Evolutionary conservation across 2,113 vertebrate species (phyloP).

Genomic region (Propithecus coquereli): DNA sequence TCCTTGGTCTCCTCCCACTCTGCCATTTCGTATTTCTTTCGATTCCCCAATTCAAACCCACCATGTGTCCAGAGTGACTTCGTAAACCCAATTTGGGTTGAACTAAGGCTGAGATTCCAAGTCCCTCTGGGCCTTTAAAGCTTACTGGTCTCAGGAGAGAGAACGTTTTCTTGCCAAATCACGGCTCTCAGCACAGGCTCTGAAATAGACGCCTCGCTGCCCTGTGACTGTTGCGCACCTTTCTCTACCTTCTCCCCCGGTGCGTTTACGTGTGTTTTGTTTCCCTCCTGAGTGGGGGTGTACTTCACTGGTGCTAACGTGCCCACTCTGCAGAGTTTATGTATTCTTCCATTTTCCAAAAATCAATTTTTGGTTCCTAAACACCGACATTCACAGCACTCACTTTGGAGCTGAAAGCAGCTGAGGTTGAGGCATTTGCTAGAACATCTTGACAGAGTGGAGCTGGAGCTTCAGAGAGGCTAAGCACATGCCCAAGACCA

Average conservation of each 20-base stretch:
- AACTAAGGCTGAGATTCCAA: background rate
- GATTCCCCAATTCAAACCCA: background rate
- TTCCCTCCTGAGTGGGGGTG: background rate
- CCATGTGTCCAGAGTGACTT: background rate
- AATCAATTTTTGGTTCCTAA: background rate
- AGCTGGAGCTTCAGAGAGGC: background rate
- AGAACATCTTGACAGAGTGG: background rate
- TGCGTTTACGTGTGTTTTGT: background rate
- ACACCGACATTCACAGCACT: background rate
- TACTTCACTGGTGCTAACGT: background rate
- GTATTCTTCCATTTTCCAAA: background rate
- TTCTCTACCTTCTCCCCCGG: background rate
- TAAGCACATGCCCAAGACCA: background rate
- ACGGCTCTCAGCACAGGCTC: slow-evolving; percentile 18
- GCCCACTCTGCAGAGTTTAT: background rate
- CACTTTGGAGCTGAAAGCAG: background rate
- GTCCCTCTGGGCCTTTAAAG: background rate
- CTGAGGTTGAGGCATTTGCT: no score
- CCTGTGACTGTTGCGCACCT: accelerated
- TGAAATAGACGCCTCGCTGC: background rate
- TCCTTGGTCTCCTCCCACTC: background rate
- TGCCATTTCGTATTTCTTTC: background rate
- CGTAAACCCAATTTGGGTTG: background rate
- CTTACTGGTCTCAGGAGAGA: background rate
- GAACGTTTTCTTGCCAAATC: slow-evolving; percentile 17